These are phyloP conservation scores for Pediacus dermestoides DNA, from an alignment of 2,888 invertebrate genomes.

Conservation along the genomic window DNA sequence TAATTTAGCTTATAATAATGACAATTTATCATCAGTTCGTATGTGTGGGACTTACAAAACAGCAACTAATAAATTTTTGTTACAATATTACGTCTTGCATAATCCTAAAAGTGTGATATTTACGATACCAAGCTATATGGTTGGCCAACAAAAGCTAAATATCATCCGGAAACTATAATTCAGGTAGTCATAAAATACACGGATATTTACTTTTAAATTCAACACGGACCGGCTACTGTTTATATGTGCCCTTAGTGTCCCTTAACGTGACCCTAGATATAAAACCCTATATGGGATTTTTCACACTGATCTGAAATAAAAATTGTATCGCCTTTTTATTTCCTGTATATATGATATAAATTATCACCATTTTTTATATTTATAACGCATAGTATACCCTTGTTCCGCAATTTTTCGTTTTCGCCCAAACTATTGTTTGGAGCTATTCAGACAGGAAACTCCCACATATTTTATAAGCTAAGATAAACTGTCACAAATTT, in stretches of 20 bases:
- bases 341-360: constrained; percentile 5
- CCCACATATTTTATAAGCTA: constrained; percentile 35
- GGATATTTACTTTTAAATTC: constrained; percentile 30
- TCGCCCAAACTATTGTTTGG: constrained; percentile 8
- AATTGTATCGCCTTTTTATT: too few species aligned
- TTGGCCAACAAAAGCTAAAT: constrained; percentile 25
- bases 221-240: constrained; percentile 18
- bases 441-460: constrained; percentile 22
- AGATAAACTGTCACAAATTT: too few species aligned
- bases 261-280: constrained; percentile 15
- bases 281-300: constrained; percentile 20
- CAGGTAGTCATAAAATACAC: constrained; percentile 24
- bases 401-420: constrained; percentile 11
- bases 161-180: constrained; percentile 34
- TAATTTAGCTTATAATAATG: too few species aligned
- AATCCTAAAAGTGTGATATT: constrained; percentile 32
- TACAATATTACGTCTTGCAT: constrained; percentile 22
- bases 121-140: constrained; percentile 23
- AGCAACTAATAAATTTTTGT: constrained; percentile 19
- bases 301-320: constrained; percentile 18
- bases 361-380: constrained; percentile 14
- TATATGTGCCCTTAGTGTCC: constrained; percentile 11
- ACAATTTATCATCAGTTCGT: constrained; percentile 5
- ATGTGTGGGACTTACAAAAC: constrained; percentile 11
- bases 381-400: constrained; percentile 14